These are phyloP conservation scores for Tachysurus vachellii DNA, from an alignment of 2,113 vertebrate genomes.

Conservation along the genomic window DNA sequence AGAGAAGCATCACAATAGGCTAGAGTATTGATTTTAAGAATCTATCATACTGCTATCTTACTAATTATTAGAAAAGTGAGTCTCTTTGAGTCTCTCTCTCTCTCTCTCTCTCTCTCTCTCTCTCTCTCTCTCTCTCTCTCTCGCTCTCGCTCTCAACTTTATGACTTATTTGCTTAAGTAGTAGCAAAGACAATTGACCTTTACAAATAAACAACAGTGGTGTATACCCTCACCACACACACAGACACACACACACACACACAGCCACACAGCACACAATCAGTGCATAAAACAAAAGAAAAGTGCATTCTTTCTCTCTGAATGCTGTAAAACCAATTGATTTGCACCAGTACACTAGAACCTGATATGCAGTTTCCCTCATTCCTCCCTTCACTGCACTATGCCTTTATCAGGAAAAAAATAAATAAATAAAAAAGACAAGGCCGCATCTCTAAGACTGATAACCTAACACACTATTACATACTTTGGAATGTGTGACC, in stretches of 20 bases:
- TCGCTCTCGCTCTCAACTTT: constrained; percentile 20
- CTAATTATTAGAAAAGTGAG: neutral
- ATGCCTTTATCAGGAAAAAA: neutral
- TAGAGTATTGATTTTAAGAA: neutral
- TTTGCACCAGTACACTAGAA: neutral
- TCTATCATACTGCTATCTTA: neutral
- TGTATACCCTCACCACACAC: neutral
- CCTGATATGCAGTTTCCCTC: neutral
- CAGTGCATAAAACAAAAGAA: neutral
- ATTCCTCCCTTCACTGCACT: neutral
- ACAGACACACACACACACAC: neutral
- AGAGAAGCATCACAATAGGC: neutral
- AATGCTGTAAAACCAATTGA: neutral
- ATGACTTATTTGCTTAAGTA: constrained; percentile 55
- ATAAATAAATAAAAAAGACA: neutral
- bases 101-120: constrained; percentile 6
- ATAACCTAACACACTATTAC: neutral
- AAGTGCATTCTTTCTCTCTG: neutral
- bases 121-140: constrained; percentile 39
- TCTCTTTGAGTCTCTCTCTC: neutral
- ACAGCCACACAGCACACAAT: neutral
- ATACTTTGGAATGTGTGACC: neutral
- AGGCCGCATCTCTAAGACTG: neutral
- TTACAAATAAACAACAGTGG: neutral
- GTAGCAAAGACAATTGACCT: constrained; percentile 33